Conservation (phyloP, 2,113 vertebrate species). For the Delphinus delphis region DNA sequence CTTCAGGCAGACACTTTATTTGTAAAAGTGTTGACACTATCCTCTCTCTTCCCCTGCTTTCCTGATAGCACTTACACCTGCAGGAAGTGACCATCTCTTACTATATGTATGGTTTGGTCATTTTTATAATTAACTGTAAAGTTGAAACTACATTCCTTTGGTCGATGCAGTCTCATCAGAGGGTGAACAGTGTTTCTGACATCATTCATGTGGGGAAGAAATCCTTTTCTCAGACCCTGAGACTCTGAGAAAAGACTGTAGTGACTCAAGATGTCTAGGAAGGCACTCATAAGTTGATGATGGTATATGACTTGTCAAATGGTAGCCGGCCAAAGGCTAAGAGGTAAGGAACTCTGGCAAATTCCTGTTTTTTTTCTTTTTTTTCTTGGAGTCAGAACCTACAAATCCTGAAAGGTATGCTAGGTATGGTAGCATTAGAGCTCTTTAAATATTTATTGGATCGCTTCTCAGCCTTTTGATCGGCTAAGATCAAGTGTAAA, state of each 20-base stretch:
- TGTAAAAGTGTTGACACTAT: neutral
- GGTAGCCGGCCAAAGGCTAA: neutral
- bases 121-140: conserved; percentile 1
- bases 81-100: neutral
- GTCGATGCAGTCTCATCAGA: neutral
- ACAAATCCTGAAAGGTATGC: neutral
- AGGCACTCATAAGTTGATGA: neutral
- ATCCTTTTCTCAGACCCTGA: neutral
- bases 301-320: neutral
- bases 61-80: neutral
- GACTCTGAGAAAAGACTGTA: neutral
- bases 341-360: neutral
- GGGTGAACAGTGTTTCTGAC: neutral
- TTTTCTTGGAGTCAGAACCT: neutral
- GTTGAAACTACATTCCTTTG: neutral
- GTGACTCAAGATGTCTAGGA: neutral
- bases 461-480: too few species aligned
- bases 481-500: neutral
- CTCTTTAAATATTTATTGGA: neutral
- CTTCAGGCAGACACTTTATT: neutral
- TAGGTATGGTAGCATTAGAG: neutral
- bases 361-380: neutral
- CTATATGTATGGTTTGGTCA: neutral
- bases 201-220: neutral
- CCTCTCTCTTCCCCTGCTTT: neutral